Percentiles rank a stretch among this genome's conserved stretches.
Conservation (phyloP, 2,888 invertebrate species). For the Drosophila paracracens region DNA sequence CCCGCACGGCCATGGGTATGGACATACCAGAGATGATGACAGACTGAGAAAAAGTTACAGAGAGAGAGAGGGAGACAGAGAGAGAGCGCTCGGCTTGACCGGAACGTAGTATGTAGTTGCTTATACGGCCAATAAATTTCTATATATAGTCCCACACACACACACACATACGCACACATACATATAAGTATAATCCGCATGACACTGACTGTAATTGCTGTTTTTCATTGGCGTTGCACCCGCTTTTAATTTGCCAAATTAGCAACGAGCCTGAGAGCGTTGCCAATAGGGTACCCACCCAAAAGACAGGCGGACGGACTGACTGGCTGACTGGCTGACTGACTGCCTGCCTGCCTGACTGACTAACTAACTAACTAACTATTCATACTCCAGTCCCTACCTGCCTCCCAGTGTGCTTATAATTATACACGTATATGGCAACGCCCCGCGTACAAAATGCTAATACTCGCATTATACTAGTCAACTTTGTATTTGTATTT, state of each 20-base stretch:
- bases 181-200: constrained; percentile 23
- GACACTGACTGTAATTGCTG: constrained; percentile 38
- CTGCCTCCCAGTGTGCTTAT: constrained; percentile 24
- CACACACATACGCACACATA: constrained; percentile 1
- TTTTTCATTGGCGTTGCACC: constrained; percentile 40
- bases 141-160: neutral
- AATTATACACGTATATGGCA: constrained; percentile 31
- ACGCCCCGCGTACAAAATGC: constrained; percentile 38
- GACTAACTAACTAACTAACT: neutral
- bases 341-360: accelerated
- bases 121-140: constrained; percentile 46
- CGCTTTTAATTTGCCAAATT: constrained; percentile 50
- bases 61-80: neutral
- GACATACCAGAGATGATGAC: neutral
- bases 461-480: constrained; percentile 12
- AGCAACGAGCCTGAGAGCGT: constrained; percentile 33
- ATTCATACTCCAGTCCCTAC: constrained; percentile 3
- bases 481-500: constrained; percentile 16
- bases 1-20: constrained; percentile 38
- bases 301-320: neutral
- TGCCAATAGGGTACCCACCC: constrained; percentile 33
- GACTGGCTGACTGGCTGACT: accelerated
- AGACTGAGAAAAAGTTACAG: neutral
- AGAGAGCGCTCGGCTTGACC: neutral
- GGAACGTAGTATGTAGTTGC: constrained; percentile 3